Base-by-base conservation (phyloP, 2,797 vertebrate genomes). In the Danio tinwini region DNA sequence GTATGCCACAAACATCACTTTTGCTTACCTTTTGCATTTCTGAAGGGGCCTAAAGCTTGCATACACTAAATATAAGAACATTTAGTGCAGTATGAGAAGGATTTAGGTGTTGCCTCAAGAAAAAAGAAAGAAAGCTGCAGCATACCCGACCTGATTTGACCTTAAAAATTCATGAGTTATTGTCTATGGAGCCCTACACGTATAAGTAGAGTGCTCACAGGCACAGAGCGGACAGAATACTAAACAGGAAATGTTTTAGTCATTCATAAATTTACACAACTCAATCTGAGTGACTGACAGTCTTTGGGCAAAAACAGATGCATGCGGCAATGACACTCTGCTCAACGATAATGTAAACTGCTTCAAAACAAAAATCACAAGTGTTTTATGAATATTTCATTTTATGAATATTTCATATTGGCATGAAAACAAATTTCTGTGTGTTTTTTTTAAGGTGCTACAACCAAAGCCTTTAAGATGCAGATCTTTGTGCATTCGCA, bases 221-320 rank as follows among this genome's bases (percentile, higher is more conserved):
- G 40, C 52, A 67, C 62, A 55, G 14, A 56, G 42, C 37, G 21
- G 64, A 50, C 47, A 21, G 17, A 65, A 76, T 67, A 76, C 62
- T 55, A 19, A 76, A 58, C 21, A 37, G 29, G 5, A 56, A 47
- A 45, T 11, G 17, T 56, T 45, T n/a, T 47, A 42, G 9, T 7
- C 2, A 40, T 39, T 61, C 16, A 74, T 8, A 62, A n/a, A 69
- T n/a, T n/a, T 47, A 52, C 47, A 11, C 14, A 2, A 39, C 10
- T 39, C 47, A 11, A 50, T 37, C 47, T 11, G 50, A 68, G 21
- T 37, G 3, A 67, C 19, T 67, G 44, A 68, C 9, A 39, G 47
- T 16, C 1, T 16, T 59, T 47, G 10, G 7, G 7, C 3, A 6
- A 47, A 45, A 11, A 29, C 2, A 4, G 5, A 58, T 19, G 12